Conservation (phyloP, 2,113 vertebrate species). For the Phrynosoma blainvillii region DNA sequence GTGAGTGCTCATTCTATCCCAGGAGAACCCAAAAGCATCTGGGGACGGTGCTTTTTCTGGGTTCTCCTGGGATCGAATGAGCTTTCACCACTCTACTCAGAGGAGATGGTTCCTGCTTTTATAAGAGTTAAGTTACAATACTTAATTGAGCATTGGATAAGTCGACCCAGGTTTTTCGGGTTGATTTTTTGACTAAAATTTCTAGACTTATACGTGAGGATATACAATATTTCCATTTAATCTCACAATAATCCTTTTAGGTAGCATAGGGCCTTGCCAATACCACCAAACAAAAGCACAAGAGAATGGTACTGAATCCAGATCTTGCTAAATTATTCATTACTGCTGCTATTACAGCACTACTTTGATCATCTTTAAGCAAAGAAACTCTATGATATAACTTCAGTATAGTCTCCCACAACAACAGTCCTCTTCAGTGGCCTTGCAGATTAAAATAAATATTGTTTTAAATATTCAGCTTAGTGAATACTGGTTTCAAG, state of each 20-base stretch:
- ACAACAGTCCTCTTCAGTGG: constrained; percentile 21
- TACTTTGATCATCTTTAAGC: constrained; percentile 34
- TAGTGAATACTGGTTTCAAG: constrained; percentile 41
- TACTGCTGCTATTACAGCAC: neutral
- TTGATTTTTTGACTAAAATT: no score
- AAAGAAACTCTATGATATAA: constrained; percentile 31
- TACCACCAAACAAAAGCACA: neutral
- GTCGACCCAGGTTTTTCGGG: no score
- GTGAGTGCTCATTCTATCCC: no score
- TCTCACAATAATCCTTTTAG: neutral
- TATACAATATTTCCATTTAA: no score
- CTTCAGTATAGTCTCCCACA: neutral
- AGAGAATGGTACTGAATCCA: neutral
- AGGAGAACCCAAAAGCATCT: no score
- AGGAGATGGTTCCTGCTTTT: no score
- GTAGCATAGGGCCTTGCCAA: neutral
- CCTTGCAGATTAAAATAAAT: neutral
- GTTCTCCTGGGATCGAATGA: no score
- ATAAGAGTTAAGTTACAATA: no score
- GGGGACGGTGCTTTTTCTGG: no score
- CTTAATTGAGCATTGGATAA: no score
- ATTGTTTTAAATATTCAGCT: neutral
- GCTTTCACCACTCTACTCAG: no score
- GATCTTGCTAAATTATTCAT: constrained; percentile 2
- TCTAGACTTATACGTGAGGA: no score